Percentiles rank a stretch among this genome's conserved stretches.
Evolutionary conservation across 2,888 invertebrate genomes (phyloP).

Genomic region (Drosophila kambysellisi): DNA sequence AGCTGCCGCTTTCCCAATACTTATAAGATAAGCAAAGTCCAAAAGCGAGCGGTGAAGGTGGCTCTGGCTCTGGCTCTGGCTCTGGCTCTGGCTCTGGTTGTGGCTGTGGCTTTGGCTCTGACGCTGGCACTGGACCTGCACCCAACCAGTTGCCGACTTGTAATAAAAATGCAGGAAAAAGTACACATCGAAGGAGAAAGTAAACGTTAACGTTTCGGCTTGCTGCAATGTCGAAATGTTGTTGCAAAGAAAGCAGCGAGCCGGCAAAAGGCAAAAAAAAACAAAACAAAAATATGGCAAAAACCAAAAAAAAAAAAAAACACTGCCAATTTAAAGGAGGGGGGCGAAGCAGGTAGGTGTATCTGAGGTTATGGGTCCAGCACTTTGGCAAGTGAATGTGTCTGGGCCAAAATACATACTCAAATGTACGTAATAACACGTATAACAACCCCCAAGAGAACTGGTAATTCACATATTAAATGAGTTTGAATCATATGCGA

Average conservation of each 20-base stretch:
- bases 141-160: slow-evolving; percentile 60
- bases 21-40: slow-evolving; percentile 75
- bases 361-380: slow-evolving; percentile 35
- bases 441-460: slow-evolving; percentile 26
- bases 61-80: slow-evolving; percentile 38
- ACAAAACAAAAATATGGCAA: slow-evolving; percentile 33
- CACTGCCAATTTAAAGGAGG: slow-evolving; percentile 15
- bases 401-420: slow-evolving; percentile 38
- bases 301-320: slow-evolving; percentile 19
- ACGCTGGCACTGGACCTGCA: slow-evolving; percentile 57
- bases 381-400: slow-evolving; percentile 46
- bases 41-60: slow-evolving; percentile 75
- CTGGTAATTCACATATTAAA: slow-evolving; percentile 35
- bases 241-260: slow-evolving; percentile 77
- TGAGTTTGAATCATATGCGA: slow-evolving; percentile 18
- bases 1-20: slow-evolving; percentile 61
- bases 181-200: slow-evolving; percentile 80
- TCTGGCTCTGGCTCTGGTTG: slow-evolving; percentile 27
- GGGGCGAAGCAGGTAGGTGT: slow-evolving; percentile 15
- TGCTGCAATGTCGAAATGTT: slow-evolving; percentile 73
- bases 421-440: slow-evolving; percentile 29
- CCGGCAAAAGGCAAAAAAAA: slow-evolving; percentile 59
- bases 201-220: slow-evolving; percentile 70
- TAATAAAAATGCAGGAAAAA: slow-evolving; percentile 79
- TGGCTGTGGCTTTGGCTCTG: slow-evolving; percentile 30